Evolutionary conservation across 2,888 invertebrate genomes (phyloP).

Genomic region (Aleiodes testaceus): DNA sequence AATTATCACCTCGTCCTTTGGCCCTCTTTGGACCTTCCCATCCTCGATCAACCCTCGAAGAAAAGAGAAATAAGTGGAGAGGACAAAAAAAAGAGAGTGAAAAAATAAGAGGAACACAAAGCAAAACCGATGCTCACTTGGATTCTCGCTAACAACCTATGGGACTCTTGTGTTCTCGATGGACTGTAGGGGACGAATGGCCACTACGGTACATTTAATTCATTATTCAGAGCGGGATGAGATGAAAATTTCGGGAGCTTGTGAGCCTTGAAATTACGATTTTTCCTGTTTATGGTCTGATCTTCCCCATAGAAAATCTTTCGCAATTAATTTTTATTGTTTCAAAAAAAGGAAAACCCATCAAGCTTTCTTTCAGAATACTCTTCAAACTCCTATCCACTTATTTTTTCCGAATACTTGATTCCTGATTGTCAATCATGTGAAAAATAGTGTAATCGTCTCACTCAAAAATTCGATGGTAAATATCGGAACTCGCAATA

Average conservation of each 20-base stretch:
- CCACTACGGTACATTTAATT: conserved; percentile 70
- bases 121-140: conserved; percentile 68
- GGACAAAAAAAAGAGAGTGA: conserved; percentile 56
- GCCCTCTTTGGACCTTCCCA: conserved; percentile 50
- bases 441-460: no score
- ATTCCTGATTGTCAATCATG: no score
- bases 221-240: conserved; percentile 66
- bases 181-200: conserved; percentile 39
- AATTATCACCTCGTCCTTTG: conserved; percentile 72
- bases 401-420: no score
- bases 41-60: conserved; percentile 36
- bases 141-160: conserved; percentile 65
- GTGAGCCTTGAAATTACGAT: conserved; percentile 6
- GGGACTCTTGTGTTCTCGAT: conserved; percentile 55
- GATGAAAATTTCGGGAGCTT: conserved; percentile 62
- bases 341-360: background rate
- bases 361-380: no score
- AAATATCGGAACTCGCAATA: no score
- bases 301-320: background rate
- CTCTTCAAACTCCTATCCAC: no score
- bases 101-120: conserved; percentile 49
- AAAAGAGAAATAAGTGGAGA: conserved; percentile 31
- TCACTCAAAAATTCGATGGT: no score
- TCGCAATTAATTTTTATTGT: background rate
- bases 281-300: background rate